A percentile compares a stretch with the other conserved stretches of the same genome.
Evolutionary conservation across 2,888 invertebrate species (phyloP).

Genomic region (Nomada goodeniana): DNA sequence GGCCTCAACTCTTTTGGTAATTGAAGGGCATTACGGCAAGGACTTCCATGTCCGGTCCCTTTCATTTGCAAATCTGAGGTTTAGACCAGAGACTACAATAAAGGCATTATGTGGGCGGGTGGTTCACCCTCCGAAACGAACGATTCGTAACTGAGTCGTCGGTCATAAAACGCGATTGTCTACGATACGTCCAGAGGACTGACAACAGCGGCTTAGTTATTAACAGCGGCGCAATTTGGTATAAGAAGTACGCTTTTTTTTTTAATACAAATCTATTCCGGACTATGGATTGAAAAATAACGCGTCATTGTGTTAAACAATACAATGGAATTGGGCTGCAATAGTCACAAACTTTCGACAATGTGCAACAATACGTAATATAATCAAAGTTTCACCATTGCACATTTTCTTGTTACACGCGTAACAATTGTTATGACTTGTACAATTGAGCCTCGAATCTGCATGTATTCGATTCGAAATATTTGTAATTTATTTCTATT

Average conservation of each 20-base stretch:
- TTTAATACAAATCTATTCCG: neutral
- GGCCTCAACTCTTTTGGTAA: constrained; percentile 28
- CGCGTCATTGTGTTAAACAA: too few species aligned
- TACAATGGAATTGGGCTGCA: too few species aligned
- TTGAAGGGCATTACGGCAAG: neutral
- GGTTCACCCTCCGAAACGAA: constrained; percentile 61
- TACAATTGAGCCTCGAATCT: too few species aligned
- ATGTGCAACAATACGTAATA: too few species aligned
- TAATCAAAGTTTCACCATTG: too few species aligned
- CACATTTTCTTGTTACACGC: too few species aligned
- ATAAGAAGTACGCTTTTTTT: constrained; percentile 16
- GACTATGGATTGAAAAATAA: too few species aligned
- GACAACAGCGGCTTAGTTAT: constrained; percentile 22
- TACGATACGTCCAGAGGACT: constrained; percentile 22
- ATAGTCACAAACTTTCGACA: too few species aligned
- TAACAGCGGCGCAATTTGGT: constrained; percentile 19
- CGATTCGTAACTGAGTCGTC: constrained; percentile 46
- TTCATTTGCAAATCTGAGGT: constrained; percentile 67
- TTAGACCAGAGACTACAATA: constrained; percentile 67
- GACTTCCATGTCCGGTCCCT: constrained; percentile 16
- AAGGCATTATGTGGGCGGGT: constrained; percentile 61
- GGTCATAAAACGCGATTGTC: constrained; percentile 36
- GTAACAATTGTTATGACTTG: too few species aligned
- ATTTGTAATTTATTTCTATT: too few species aligned
- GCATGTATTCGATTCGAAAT: too few species aligned